Base-by-base conservation (phyloP, 1,140 invertebrate species). In the Ceratina japonica region DNA sequence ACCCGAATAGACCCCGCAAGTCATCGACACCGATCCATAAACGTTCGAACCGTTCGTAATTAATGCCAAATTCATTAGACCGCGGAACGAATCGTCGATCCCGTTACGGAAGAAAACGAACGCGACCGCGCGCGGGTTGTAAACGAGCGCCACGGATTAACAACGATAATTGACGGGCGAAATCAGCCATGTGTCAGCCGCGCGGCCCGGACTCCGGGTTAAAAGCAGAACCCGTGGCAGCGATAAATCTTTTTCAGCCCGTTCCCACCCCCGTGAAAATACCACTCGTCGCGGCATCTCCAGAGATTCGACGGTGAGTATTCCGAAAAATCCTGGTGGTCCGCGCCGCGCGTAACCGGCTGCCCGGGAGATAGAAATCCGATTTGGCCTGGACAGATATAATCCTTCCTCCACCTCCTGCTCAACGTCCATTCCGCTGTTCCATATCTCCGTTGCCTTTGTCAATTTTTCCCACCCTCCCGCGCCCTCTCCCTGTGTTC, bases 311-410 rank as follows among this genome's bases (percentile, higher is more conserved):
- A 22, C 52, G 69, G 51, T 54, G 81, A 84, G 75, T 83, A 79
- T 74, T 82, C 71, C 51, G 76, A 79, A 83, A 81, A 69, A 82
- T 83, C 64, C 80, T 69, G 69, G 58, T 52, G 56, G 56, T 63
- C 16, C 65, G 65, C 51, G 64, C 72, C 49, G 58, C 62, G 75
- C 83, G 71, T 49, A 49, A 37, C 31, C 24, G 16, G 24, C 27
- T 27, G 63, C 27, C 27, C 56, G 64, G 3, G 63, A 75, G 82
- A 74, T 85, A 81, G 79, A 84, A 85, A 85, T 85, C 83, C 70
- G 83, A 85, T 85, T 85, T 84, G 64, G 65, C 74, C 82, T 68
- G 73, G 82, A 81, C 74, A 84, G 79, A 71, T 78, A 85, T 85
- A 85, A 85, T 85, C 82, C 72, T 68, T 31, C 10, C n/a, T 18